phyloP scores from a whole-genome alignment of 2,113 vertebrate species.

The Apeltes quadracus region DNA sequence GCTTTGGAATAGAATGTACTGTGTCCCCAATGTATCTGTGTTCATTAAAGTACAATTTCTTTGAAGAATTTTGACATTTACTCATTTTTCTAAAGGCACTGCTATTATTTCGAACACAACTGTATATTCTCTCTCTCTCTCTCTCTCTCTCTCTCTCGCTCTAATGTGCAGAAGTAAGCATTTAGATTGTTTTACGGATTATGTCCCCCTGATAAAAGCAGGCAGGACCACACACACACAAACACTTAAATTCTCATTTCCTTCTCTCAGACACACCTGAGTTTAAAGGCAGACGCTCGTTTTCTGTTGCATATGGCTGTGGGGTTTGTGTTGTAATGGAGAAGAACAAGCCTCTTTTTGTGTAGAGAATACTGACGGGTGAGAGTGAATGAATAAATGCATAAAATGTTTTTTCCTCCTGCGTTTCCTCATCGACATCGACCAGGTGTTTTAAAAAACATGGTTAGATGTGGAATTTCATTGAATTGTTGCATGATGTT shows the following conservation, averaged over 20 bases:
- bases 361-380: slow-evolving; percentile 1
- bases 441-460: slow-evolving; percentile 26
- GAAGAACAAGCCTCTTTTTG: slow-evolving; percentile 45
- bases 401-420: background rate
- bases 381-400: slow-evolving; percentile 20
- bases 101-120: too few species aligned
- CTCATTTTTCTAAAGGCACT: too few species aligned
- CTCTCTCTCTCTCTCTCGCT: background rate
- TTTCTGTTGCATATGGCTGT: slow-evolving; percentile 16
- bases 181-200: slow-evolving; percentile 58
- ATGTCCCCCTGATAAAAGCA: slow-evolving; percentile 39
- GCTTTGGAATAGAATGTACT: too few species aligned
- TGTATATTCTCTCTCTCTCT: slow-evolving; percentile 2
- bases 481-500: slow-evolving; percentile 25
- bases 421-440: background rate
- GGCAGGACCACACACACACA: slow-evolving; percentile 35
- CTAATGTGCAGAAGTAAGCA: slow-evolving; percentile 35
- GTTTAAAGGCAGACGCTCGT: slow-evolving; percentile 8
- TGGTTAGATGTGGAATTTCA: slow-evolving; percentile 9
- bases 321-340: slow-evolving; percentile 55
- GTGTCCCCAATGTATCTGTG: too few species aligned
- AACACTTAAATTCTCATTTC: slow-evolving; percentile 3
- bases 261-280: slow-evolving; percentile 6
- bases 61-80: too few species aligned
- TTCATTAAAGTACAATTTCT: too few species aligned